Evolutionary conservation across 2,888 invertebrate genomes (phyloP).

Genomic region (Catocala fraxini): DNA sequence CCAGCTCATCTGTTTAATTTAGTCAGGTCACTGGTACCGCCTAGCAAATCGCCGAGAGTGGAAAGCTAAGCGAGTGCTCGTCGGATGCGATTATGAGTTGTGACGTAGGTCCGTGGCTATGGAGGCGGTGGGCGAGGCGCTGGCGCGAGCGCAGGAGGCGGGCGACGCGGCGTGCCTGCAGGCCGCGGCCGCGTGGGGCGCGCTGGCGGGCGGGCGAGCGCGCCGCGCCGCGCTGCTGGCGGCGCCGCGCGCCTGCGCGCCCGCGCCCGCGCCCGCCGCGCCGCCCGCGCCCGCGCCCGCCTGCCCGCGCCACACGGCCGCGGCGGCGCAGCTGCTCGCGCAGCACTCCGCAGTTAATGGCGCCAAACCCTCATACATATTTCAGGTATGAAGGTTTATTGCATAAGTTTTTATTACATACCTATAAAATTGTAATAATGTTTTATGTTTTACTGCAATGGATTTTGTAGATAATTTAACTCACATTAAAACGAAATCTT

Average conservation of each 20-base stretch:
- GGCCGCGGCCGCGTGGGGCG: slow-evolving; percentile 84
- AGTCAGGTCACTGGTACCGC: no score
- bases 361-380: slow-evolving; percentile 90
- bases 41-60: no score
- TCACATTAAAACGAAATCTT: no score
- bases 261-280: slow-evolving; percentile 89
- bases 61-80: no score
- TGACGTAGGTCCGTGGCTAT: slow-evolving; percentile 90
- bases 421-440: no score
- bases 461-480: no score
- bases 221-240: slow-evolving; percentile 70
- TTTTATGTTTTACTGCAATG: no score
- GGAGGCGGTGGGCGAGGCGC: slow-evolving; percentile 94
- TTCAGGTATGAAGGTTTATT: no score
- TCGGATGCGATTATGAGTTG: slow-evolving; percentile 10
- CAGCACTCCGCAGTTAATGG: slow-evolving; percentile 92
- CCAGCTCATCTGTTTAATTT: neutral
- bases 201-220: slow-evolving; percentile 70
- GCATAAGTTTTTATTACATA: no score
- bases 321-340: slow-evolving; percentile 93
- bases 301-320: slow-evolving; percentile 90
- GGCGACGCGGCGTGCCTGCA: slow-evolving; percentile 92
- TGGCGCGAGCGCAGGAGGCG: slow-evolving; percentile 95
- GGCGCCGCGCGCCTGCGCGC: slow-evolving; percentile 65
- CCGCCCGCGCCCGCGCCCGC: slow-evolving; percentile 78